These are phyloP conservation scores for Budorcas taxicolor DNA, from an alignment of 2,113 vertebrate genomes.

Conservation along the genomic window DNA sequence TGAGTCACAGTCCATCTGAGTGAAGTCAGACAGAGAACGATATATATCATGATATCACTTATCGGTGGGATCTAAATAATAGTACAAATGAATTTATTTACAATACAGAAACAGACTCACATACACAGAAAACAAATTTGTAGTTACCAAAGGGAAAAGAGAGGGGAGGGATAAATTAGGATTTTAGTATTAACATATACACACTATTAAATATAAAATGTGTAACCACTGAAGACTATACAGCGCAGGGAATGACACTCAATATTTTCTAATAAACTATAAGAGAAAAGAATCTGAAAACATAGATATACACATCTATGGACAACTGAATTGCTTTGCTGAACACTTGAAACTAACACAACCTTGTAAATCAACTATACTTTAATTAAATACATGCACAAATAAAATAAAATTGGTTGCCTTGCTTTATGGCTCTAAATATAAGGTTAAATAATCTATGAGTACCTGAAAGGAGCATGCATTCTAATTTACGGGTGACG, in stretches of 20 bases:
- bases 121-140: background rate
- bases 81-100: background rate
- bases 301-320: background rate
- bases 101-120: background rate
- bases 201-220: background rate
- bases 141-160: background rate
- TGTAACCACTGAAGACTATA: background rate
- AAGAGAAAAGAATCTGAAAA: background rate
- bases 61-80: background rate
- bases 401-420: background rate
- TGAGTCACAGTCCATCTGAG: background rate
- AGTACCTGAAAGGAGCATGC: background rate
- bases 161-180: background rate
- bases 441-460: background rate
- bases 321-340: background rate
- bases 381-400: background rate
- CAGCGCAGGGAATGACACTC: background rate
- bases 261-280: background rate
- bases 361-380: background rate
- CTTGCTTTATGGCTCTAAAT: background rate
- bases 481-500: accelerated
- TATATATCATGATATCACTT: background rate
- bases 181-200: background rate
- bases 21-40: background rate
- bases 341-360: background rate